Evolutionary conservation across 2,113 vertebrate species (phyloP).

Genomic region (Pomatorhinus ruficollis): DNA sequence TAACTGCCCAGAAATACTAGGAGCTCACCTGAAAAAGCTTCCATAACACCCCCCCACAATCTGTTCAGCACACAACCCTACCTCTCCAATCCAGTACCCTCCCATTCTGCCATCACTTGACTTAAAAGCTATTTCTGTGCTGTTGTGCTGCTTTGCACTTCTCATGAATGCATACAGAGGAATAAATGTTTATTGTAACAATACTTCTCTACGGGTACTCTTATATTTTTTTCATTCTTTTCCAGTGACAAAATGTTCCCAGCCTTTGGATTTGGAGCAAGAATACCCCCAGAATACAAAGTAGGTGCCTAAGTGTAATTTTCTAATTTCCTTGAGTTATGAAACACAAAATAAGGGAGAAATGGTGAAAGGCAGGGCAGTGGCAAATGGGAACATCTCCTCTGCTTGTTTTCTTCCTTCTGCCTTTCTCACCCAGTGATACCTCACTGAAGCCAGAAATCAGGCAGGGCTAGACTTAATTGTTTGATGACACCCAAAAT

Average conservation of each 20-base stretch:
- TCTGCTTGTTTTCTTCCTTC: not conserved
- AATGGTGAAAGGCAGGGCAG: not conserved
- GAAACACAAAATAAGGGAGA: not conserved
- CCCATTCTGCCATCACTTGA: not conserved
- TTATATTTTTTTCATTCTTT: conserved; percentile 38
- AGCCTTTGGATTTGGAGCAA: conserved; percentile 95
- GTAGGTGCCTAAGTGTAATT: conserved; percentile 72
- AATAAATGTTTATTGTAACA: not conserved
- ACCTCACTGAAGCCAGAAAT: not conserved
- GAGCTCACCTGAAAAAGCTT: not conserved
- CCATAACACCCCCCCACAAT: not conserved
- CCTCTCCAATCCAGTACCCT: not conserved
- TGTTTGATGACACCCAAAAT: not conserved
- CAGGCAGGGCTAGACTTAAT: not conserved
- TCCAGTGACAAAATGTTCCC: conserved; percentile 99
- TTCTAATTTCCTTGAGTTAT: not conserved
- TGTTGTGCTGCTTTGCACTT: not conserved
- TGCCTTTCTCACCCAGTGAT: not conserved
- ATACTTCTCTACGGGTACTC: not conserved
- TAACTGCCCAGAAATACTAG: not conserved
- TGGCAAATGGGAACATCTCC: not conserved
- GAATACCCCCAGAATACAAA: conserved; percentile 95
- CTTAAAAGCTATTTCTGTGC: not conserved
- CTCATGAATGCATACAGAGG: not conserved
- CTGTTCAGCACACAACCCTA: not conserved